A percentile compares a stretch with the other conserved stretches of the same genome.
phyloP scores from a whole-genome alignment of 2,797 vertebrate genomes.

The Cercopithecus mitis region DNA sequence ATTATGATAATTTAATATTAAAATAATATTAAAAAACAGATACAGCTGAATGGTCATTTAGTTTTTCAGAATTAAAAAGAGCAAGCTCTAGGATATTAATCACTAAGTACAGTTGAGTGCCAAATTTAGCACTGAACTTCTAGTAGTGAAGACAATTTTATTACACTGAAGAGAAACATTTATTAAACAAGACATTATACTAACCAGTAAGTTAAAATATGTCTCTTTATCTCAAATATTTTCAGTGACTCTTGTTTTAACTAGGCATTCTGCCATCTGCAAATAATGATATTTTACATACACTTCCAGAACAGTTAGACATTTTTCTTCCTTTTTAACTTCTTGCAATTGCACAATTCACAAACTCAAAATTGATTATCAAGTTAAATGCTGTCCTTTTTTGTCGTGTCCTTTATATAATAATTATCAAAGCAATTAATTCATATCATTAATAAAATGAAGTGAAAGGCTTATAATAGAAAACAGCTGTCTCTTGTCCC shows the following conservation, averaged over 20 bases:
- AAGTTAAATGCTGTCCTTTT: not conserved
- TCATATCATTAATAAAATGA: not conserved
- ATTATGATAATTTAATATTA: not conserved
- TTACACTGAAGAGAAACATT: conserved; percentile 27
- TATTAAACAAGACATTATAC: conserved; percentile 19
- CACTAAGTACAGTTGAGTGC: not conserved
- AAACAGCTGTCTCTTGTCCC: not conserved
- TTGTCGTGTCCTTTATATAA: not conserved
- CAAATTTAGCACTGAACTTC: not conserved
- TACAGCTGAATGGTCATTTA: not conserved
- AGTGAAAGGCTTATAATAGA: not conserved
- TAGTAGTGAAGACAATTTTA: conserved; percentile 25
- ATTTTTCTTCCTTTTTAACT: conserved; percentile 8
- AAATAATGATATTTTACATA: conserved; percentile 2
- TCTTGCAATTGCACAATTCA: not conserved
- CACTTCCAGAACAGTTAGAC: not conserved
- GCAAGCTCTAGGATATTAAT: not conserved
- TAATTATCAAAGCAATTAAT: not conserved
- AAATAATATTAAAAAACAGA: not conserved
- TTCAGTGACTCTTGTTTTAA: conserved; percentile 29
- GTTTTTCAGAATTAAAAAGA: conserved; percentile 42
- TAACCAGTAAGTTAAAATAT: not conserved
- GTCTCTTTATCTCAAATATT: conserved; percentile 15
- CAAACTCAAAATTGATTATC: not conserved
- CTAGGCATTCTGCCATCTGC: conserved; percentile 8